Base-by-base conservation (phyloP, 2,797 vertebrate genomes). In the Poeciliopsis gracilis region DNA sequence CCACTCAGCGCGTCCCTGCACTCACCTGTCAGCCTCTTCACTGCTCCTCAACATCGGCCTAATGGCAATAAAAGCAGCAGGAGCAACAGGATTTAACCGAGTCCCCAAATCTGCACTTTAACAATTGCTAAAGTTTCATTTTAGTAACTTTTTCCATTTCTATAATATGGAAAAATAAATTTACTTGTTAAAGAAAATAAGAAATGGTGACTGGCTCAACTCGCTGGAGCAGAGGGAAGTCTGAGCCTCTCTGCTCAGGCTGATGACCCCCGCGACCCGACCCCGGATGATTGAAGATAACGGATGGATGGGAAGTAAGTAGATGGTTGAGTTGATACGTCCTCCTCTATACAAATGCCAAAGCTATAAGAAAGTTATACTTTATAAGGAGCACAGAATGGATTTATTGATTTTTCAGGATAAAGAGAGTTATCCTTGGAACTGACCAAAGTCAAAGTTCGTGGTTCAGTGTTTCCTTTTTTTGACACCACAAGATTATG, bases 81-180 rank as follows among this genome's bases (percentile, higher is more conserved):
- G 77, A 67, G 23, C 76, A 20, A 53, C 78, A 73, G 59, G 86
- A 84, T 77, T 85, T 71, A 81, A 76, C 75, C 75, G 87, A 79
- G 90, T 83, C 1, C 78, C 80, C 88, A 85, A 92, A 55, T 33
- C n/a, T 38, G 81, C 87, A 88, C 84, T 80, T 38, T 70, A 78
- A 43, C 84, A 90, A 85, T 81, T 45, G 81, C 81, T 75, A 49
- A 61, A 72, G 77, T 73, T 79, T 82, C 82, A 36, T 36, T 63
- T 36, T 0, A 38, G 36, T 1, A 36, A 18, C 6, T 20, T 63
- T 55, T 23, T 49, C 16, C 2, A 25, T 5, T 23, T 41, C 11
- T 41, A 67, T 11, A 12, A 41, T 67, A 25, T 41, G 3, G 36
- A 67, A 66, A 66, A 41, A 41, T 67, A 25, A 67, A 67, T 63